A percentile compares a stretch with the other conserved stretches of the same genome.
phyloP scores from a whole-genome alignment of 2,888 invertebrate species.

The Agriotes lineatus region DNA sequence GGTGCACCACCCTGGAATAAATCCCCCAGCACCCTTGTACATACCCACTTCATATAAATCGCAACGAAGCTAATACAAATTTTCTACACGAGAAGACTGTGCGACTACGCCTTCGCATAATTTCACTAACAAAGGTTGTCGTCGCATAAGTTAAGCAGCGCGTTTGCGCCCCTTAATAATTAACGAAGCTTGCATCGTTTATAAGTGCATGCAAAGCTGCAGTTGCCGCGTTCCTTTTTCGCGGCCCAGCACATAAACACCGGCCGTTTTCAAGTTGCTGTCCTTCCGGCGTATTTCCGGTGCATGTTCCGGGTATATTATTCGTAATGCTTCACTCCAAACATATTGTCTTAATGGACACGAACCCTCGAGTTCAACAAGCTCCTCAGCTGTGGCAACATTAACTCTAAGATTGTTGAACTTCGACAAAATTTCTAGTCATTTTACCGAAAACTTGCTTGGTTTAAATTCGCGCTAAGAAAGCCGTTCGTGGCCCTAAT shows the following conservation, averaged over 20 bases:
- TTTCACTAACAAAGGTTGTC: no score
- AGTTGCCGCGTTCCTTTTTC: no score
- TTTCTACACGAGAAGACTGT: no score
- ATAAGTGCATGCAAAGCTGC: no score
- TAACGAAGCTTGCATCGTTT: no score
- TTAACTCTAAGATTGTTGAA: slow-evolving; percentile 15
- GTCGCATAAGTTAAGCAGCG: no score
- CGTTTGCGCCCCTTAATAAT: no score
- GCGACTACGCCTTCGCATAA: no score
- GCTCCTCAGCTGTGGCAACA: slow-evolving; percentile 2
- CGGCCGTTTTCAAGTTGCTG: not conserved
- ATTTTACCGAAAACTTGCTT: slow-evolving; percentile 1
- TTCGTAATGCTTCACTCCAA: not conserved
- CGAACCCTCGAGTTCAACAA: not conserved
- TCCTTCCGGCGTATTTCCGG: slow-evolving; percentile 4
- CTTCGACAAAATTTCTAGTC: not conserved
- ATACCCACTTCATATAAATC: no score
- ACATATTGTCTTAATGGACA: slow-evolving; percentile 20
- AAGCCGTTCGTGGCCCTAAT: not conserved
- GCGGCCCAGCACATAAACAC: not conserved
- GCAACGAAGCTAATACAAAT: no score
- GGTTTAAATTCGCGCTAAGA: not conserved
- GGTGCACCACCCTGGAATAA: no score
- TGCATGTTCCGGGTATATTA: slow-evolving; percentile 1
- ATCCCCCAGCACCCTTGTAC: no score